phyloP scores from a whole-genome alignment of 2,113 vertebrate genomes.

The Microtus richardsoni region DNA sequence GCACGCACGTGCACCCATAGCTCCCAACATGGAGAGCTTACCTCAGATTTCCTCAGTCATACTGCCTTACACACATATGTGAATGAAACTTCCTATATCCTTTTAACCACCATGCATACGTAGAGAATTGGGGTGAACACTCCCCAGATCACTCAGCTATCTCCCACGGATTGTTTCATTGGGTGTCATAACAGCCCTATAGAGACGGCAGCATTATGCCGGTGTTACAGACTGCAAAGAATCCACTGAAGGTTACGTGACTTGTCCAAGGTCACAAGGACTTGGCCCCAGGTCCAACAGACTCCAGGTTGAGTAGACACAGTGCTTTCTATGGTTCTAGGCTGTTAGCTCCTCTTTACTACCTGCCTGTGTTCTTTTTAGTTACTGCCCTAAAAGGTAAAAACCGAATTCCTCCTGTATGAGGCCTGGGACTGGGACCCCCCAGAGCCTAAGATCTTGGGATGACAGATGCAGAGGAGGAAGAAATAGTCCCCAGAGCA shows the following conservation, averaged over 20 bases:
- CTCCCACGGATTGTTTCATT: not conserved
- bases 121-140: not conserved
- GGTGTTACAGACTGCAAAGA: not conserved
- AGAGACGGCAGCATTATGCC: not conserved
- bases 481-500: not conserved
- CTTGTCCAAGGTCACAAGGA: not conserved
- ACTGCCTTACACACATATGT: not conserved
- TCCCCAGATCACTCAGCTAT: not conserved
- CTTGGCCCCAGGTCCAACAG: not conserved
- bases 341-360: not conserved
- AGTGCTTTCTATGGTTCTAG: too few relatives aligned
- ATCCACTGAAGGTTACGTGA: not conserved
- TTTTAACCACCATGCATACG: not conserved
- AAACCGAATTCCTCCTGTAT: not conserved
- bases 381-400: not conserved
- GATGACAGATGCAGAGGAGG: conserved; percentile 28
- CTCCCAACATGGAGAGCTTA: not conserved
- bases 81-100: not conserved
- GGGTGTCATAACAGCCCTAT: not conserved
- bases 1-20: not conserved
- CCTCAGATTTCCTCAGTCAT: not conserved
- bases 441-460: not conserved
- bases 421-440: not conserved
- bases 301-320: not conserved
- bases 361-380: not conserved